Percentiles rank a stretch among this genome's conserved stretches.
Conservation (phyloP, 37 sponge, comb jelly and placozoan species). For the Hormiphora californensis region DNA sequence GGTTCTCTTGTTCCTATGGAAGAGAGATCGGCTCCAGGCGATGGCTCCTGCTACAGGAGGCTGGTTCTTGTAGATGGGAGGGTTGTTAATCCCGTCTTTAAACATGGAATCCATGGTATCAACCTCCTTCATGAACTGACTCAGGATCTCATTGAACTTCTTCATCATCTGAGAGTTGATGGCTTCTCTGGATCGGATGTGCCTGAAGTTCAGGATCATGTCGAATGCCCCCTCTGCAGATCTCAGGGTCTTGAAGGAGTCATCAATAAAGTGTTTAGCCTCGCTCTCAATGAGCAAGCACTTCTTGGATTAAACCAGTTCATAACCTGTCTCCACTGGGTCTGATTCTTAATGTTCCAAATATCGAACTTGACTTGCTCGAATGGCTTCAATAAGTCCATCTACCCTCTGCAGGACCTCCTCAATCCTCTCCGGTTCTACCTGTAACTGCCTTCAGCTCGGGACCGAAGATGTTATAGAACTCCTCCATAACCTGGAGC, state of each 20-base stretch:
- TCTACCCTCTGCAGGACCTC: conserved; percentile 73
- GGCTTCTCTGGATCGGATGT: conserved; percentile 78
- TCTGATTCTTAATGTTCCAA: conserved; percentile 63
- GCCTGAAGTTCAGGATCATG: conserved; percentile 96
- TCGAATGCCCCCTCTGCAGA: conserved; percentile 99
- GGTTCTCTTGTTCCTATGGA: conserved; percentile 89
- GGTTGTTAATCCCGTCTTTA: conserved; percentile 62
- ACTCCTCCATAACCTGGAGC: conserved; percentile 88
- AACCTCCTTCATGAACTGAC: conserved; percentile 87
- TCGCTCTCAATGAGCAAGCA: conserved; percentile 84
- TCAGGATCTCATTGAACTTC: conserved; percentile 90
- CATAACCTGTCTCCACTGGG: conserved; percentile 82
- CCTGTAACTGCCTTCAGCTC: conserved; percentile 99
- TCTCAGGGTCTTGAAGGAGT: conserved; percentile 89
- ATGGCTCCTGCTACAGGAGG: conserved; percentile 97
- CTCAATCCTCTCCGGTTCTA: conserved; percentile 72
- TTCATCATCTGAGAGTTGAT: conserved; percentile 94
- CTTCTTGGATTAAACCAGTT: conserved; percentile 83
- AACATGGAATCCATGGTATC: conserved; percentile 77
- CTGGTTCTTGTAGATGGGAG: conserved; percentile 85
- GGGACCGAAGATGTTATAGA: conserved; percentile 96
- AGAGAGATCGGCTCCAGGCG: conserved; percentile 88
- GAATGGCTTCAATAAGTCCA: conserved; percentile 58
- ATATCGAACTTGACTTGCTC: conserved; percentile 76
- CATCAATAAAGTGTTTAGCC: conserved; percentile 87